phyloP scores from a whole-genome alignment of 92 coral and sea anemone genomes.

The Actinostola sp. region DNA sequence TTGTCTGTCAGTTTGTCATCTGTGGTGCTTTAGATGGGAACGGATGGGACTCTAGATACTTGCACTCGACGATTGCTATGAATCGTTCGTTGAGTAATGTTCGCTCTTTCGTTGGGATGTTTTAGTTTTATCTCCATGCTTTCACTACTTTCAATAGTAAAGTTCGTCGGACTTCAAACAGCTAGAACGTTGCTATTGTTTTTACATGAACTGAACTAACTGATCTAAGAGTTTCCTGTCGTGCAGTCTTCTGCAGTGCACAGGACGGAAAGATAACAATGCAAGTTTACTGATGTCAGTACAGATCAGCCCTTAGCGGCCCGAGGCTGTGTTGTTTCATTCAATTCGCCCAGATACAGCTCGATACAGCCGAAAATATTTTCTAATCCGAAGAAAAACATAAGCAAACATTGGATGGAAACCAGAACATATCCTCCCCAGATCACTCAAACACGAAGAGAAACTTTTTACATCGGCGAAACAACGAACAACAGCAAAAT shows the following conservation, averaged over 20 bases:
- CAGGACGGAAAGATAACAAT: neutral
- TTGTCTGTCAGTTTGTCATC: slow-evolving; percentile 25
- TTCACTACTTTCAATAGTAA: too few relatives aligned
- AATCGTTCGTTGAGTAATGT: neutral
- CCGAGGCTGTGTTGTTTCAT: neutral
- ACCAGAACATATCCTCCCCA: slow-evolving; percentile 3
- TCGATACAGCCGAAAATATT: neutral
- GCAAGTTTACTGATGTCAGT: neutral
- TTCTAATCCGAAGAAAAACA: slow-evolving; percentile 9
- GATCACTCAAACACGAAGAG: neutral
- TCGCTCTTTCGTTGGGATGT: too few relatives aligned
- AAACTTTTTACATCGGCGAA: too few relatives aligned
- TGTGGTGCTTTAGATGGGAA: neutral
- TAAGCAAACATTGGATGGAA: neutral
- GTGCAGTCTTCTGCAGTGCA: neutral
- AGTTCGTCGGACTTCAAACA: too few relatives aligned
- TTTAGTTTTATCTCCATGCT: too few relatives aligned
- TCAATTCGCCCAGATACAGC: neutral
- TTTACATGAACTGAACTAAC: neutral
- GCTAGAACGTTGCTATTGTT: too few relatives aligned
- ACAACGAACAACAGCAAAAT: too few relatives aligned
- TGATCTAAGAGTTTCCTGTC: neutral
- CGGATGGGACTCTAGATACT: slow-evolving; percentile 4
- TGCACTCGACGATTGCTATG: neutral
- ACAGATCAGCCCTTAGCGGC: neutral